Percentiles rank a stretch among this genome's conserved stretches.
Conservation (phyloP, 2,113 vertebrate genomes). For the Gymnorhina tibicen region DNA sequence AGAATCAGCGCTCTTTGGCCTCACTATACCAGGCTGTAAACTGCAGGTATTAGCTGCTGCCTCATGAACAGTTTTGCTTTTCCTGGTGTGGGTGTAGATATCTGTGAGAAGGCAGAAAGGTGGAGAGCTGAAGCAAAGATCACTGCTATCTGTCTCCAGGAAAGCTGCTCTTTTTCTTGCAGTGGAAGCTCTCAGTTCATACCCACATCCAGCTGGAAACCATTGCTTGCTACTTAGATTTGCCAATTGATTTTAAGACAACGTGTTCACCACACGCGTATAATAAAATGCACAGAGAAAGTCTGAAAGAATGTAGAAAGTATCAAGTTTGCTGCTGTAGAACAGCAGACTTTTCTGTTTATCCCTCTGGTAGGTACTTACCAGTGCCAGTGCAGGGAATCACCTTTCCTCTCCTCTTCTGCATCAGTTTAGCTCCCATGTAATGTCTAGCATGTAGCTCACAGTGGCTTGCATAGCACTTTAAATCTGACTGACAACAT, state of each 20-base stretch:
- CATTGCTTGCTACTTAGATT: background rate
- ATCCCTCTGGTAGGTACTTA: background rate
- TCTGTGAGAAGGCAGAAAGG: background rate
- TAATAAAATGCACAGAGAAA: background rate
- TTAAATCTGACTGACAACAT: background rate
- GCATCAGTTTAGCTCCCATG: background rate
- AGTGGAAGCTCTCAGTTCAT: background rate
- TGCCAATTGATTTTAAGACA: background rate
- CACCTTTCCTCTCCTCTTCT: background rate
- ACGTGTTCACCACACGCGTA: fast-evolving
- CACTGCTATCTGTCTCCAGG: background rate
- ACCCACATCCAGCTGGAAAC: background rate
- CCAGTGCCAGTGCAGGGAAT: background rate
- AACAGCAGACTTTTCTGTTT: background rate
- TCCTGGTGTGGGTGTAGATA: background rate
- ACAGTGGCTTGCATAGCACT: background rate
- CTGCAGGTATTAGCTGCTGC: background rate
- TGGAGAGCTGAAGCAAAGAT: background rate
- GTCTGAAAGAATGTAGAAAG: background rate
- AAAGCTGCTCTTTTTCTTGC: background rate
- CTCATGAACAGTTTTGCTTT: background rate
- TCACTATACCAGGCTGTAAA: background rate
- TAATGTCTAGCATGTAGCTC: background rate
- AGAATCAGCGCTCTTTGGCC: background rate
- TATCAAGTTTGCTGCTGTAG: background rate